These are phyloP conservation scores for Willisornis vidua DNA, from an alignment of 2,113 vertebrate species.

Conservation along the genomic window DNA sequence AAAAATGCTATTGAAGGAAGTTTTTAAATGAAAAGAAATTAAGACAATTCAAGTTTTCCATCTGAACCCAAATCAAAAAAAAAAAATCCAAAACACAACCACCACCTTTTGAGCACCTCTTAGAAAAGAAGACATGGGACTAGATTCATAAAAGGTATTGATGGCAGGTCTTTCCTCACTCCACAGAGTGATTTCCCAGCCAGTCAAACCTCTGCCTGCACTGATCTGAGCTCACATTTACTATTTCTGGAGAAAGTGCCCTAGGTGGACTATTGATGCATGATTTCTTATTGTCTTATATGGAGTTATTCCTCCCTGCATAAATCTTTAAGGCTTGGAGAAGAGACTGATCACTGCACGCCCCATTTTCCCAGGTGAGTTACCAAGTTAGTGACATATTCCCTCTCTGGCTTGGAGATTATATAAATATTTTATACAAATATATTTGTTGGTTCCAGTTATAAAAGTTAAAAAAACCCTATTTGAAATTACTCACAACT, in stretches of 20 bases:
- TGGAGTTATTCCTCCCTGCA: background rate
- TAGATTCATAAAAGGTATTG: background rate
- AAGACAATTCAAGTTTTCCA: background rate
- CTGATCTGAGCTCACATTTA: background rate
- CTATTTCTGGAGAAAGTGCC: background rate
- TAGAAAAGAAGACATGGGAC: background rate
- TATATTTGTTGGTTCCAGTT: background rate
- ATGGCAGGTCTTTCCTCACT: background rate
- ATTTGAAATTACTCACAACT: background rate
- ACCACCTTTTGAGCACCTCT: background rate
- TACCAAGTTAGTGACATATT: background rate
- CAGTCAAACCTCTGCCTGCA: background rate
- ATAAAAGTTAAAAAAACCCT: background rate
- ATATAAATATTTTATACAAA: conserved; percentile 28
- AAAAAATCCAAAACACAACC: background rate
- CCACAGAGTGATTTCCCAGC: background rate
- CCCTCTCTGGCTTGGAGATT: background rate
- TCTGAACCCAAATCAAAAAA: background rate
- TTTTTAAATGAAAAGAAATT: background rate
- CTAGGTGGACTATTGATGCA: background rate
- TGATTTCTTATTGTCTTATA: background rate
- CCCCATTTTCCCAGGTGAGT: background rate
- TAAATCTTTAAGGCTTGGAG: background rate
- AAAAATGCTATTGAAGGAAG: background rate
- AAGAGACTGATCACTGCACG: background rate